These are phyloP conservation scores for Poeciliopsis prolifica DNA, from an alignment of 2,113 vertebrate genomes.

Conservation along the genomic window DNA sequence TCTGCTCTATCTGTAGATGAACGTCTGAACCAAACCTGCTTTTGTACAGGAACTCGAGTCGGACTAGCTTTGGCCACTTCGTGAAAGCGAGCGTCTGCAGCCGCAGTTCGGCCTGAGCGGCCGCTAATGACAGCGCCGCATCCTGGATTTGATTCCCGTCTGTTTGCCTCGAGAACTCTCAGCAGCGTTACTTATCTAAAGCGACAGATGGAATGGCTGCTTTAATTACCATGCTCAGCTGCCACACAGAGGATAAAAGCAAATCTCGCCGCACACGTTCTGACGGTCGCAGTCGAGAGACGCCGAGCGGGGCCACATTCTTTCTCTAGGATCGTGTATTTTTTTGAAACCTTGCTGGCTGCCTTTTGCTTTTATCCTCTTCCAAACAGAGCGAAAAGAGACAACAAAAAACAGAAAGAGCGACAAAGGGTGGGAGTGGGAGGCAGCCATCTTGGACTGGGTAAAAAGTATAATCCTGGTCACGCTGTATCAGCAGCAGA, in stretches of 20 bases:
- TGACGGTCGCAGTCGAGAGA: constrained; percentile 20
- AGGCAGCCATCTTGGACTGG: constrained; percentile 70
- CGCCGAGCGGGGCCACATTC: constrained; percentile 41
- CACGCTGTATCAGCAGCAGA: constrained; percentile 70
- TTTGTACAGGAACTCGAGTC: neutral
- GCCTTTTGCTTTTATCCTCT: constrained; percentile 21
- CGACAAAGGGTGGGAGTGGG: constrained; percentile 26
- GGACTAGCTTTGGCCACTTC: neutral
- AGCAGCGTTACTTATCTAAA: constrained; percentile 19
- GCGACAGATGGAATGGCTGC: constrained; percentile 31
- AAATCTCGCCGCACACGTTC: constrained; percentile 30
- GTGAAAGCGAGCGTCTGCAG: neutral
- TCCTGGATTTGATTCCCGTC: constrained; percentile 8
- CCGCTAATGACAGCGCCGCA: constrained; percentile 1
- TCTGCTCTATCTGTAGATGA: constrained; percentile 2
- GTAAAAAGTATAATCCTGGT: constrained; percentile 66
- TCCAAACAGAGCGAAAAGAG: constrained; percentile 16
- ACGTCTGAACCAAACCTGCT: constrained; percentile 3
- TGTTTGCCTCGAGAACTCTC: constrained; percentile 16
- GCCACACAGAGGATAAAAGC: constrained; percentile 22
- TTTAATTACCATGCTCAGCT: constrained; percentile 38
- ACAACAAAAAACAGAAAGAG: neutral
- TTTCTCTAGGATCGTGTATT: constrained; percentile 65
- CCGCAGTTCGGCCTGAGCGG: neutral
- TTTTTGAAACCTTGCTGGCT: constrained; percentile 41